phyloP scores from a whole-genome alignment of 2,113 vertebrate species.

The Leucosticte australis region DNA sequence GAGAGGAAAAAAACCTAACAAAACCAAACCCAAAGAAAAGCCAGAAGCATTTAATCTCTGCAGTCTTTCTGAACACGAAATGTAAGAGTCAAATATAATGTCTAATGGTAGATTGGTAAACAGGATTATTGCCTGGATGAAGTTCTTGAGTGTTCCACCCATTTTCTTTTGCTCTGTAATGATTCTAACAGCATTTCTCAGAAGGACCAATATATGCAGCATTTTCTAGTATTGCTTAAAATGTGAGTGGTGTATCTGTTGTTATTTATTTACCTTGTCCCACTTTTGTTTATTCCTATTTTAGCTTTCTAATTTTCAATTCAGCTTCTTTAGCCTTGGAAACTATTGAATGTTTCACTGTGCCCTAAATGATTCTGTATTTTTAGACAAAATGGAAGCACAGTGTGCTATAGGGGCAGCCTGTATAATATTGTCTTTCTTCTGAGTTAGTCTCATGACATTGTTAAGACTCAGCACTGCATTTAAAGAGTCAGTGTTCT shows the following conservation, averaged over 20 bases:
- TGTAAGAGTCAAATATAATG: background rate
- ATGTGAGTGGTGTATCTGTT: background rate
- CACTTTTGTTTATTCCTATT: slow-evolving; percentile 17
- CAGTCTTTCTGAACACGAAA: background rate
- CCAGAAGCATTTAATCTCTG: background rate
- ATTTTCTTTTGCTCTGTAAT: background rate
- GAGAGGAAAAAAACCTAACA: background rate
- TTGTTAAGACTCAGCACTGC: slow-evolving; percentile 14
- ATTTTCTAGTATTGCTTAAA: background rate
- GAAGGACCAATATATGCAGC: background rate
- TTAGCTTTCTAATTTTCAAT: slow-evolving; percentile 40
- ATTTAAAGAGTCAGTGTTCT: slow-evolving; percentile 47
- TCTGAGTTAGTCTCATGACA: slow-evolving; percentile 25
- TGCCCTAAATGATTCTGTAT: background rate
- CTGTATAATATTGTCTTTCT: background rate
- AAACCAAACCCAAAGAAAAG: background rate
- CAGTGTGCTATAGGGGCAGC: background rate
- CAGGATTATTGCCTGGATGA: background rate
- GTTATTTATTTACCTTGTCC: slow-evolving; percentile 4
- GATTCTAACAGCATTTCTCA: background rate
- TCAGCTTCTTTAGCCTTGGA: slow-evolving; percentile 10
- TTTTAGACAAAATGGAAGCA: slow-evolving; percentile 29
- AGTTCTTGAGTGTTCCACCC: background rate
- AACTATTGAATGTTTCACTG: background rate
- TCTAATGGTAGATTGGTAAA: background rate